Percentiles rank a stretch among this genome's conserved stretches.
phyloP scores from a whole-genome alignment of 92 coral and sea anemone genomes.

The Epizoanthus rinbou region DNA sequence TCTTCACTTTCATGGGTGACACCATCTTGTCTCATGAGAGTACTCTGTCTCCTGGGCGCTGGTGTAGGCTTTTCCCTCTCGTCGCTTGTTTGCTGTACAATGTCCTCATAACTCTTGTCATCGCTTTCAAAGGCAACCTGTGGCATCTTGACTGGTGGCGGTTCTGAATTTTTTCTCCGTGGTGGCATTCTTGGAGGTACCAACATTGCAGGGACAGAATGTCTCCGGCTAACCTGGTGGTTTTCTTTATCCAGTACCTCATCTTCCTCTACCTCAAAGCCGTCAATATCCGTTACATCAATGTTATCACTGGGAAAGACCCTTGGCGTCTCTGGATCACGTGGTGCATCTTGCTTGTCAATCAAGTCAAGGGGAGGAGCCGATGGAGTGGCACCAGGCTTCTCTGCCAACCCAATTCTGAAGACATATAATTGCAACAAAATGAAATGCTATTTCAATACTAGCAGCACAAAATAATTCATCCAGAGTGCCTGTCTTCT shows the following conservation, averaged over 20 bases:
- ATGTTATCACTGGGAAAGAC: conserved; percentile 52
- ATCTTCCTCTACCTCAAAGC: conserved; percentile 74
- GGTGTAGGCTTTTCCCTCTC: conserved; percentile 27
- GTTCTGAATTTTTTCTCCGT: conserved; percentile 37
- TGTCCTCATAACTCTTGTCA: not conserved
- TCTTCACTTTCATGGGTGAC: conserved; percentile 59
- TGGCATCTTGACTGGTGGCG: conserved; percentile 22
- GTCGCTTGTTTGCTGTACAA: conserved; percentile 4
- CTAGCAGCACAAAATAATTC: too few relatives aligned
- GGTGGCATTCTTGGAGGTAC: conserved; percentile 26
- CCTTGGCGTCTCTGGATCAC: conserved; percentile 11
- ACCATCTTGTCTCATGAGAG: conserved; percentile 73
- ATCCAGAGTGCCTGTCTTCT: too few relatives aligned
- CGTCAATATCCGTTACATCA: conserved; percentile 74
- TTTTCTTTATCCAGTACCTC: conserved; percentile 40
- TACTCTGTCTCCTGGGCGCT: conserved; percentile 68
- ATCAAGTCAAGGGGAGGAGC: conserved; percentile 4
- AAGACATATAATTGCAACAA: not conserved
- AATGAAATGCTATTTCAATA: not conserved
- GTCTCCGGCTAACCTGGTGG: conserved; percentile 38
- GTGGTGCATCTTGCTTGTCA: not conserved
- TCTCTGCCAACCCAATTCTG: not conserved
- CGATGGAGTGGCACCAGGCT: not conserved
- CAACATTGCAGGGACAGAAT: conserved; percentile 41
- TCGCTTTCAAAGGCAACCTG: conserved; percentile 11